Evolutionary conservation across 2,888 invertebrate genomes (phyloP).

Genomic region (Margaritifera margaritifera): DNA sequence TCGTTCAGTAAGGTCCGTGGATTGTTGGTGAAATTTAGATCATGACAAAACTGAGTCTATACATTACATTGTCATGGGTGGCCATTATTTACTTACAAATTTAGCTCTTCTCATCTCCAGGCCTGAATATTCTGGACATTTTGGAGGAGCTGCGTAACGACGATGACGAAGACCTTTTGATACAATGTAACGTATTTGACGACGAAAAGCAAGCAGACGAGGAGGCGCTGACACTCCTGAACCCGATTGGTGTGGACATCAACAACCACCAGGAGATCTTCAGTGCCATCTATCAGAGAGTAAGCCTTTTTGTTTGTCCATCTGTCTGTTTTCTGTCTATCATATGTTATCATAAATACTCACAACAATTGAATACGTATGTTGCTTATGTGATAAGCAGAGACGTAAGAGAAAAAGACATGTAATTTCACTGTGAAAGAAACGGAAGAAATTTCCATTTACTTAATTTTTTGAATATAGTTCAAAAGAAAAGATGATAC

Average conservation of each 20-base stretch:
- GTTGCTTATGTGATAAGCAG: too few relatives aligned
- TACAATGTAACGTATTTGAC: conserved; percentile 95
- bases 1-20: too few relatives aligned
- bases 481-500: too few relatives aligned
- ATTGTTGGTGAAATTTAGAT: too few relatives aligned
- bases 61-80: too few relatives aligned
- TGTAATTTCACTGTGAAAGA: too few relatives aligned
- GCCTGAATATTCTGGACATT: conserved; percentile 89
- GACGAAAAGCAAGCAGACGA: conserved; percentile 96
- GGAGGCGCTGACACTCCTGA: conserved; percentile 79
- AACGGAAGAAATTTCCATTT: too few relatives aligned
- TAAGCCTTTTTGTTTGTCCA: conserved; percentile 66
- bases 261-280: conserved; percentile 94
- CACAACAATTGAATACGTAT: too few relatives aligned
- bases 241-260: conserved; percentile 84
- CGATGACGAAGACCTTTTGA: conserved; percentile 73
- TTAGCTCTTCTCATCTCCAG: conserved; percentile 76
- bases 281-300: conserved; percentile 93
- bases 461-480: too few relatives aligned
- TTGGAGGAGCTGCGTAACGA: conserved; percentile 66
- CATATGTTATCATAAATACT: neutral
- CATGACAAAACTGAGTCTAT: too few relatives aligned
- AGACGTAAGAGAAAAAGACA: too few relatives aligned
- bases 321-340: neutral
- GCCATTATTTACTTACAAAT: neutral